Evolutionary conservation across 2,888 invertebrate species (phyloP).

Genomic region (Ichneumon xanthorius): DNA sequence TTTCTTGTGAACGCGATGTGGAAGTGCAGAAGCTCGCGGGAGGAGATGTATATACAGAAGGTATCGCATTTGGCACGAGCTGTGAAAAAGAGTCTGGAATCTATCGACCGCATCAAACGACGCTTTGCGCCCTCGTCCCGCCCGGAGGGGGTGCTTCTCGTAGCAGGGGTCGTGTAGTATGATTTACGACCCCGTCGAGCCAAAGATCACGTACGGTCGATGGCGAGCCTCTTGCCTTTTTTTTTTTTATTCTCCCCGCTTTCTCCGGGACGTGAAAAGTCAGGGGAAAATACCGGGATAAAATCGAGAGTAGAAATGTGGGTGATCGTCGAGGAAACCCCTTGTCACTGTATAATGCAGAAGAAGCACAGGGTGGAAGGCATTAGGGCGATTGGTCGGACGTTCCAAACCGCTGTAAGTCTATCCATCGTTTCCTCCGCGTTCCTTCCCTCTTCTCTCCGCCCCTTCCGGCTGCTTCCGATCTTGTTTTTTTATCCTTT

Average conservation of each 20-base stretch:
- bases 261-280: constrained; percentile 60
- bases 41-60: constrained; percentile 19
- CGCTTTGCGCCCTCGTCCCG: constrained; percentile 64
- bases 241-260: constrained; percentile 65
- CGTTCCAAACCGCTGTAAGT: constrained; percentile 58
- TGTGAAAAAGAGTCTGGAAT: constrained; percentile 64
- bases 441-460: constrained; percentile 49
- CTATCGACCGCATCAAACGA: constrained; percentile 69
- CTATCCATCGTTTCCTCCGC: constrained; percentile 24
- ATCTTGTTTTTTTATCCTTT: constrained; percentile 69
- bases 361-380: constrained; percentile 52
- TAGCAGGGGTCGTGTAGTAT: constrained; percentile 57
- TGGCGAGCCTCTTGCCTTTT: constrained; percentile 69
- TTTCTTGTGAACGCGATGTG: constrained; percentile 34
- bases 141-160: constrained; percentile 18
- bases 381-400: constrained; percentile 79
- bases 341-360: constrained; percentile 76
- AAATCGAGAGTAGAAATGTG: constrained; percentile 25
- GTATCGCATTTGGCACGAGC: constrained; percentile 61
- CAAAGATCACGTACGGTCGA: constrained; percentile 72
- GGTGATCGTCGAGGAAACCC: constrained; percentile 63
- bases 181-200: constrained; percentile 70
- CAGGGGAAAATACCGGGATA: constrained; percentile 9
- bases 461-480: constrained; percentile 58
- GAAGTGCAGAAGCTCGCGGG: neutral